Evolutionary conservation across 2,888 invertebrate genomes (phyloP), one percentile per base, ranked within the genome.

Genomic region (Erebia ligea): DNA sequence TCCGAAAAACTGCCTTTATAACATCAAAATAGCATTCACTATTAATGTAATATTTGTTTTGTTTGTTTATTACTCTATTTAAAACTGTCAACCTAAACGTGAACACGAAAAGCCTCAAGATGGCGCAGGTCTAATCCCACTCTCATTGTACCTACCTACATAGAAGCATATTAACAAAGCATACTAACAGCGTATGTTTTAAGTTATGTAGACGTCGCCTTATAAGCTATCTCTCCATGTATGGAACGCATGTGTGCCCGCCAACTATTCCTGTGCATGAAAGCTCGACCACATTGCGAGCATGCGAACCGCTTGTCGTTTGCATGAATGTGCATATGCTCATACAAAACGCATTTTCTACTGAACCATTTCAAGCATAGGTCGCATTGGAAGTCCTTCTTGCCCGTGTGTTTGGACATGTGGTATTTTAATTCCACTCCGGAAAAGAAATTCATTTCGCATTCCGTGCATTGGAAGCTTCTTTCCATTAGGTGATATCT

Each of bases 311-410:
- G 25, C 8, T 88, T 82, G 73, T 89, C 89, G 11, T 88, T 86
- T 6, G 85, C 85, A 67, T 90, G 90, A 63, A 90, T 90, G 19
- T 89, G 65, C 87, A 89, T 86, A 75, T 90, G 90, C 4, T 74
- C 74, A 21, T 73, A 76, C 70, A 76, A 72, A 8, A 76, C 77
- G 48, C 75, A 77, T 52, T 79, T 77, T 15, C 78, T 75, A 6
- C 74, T 73, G 57, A 78, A 82, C 19, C 79, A 69, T 70, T 80
- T 80, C 2, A 73, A 70, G 57, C 83, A 83, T 6, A 79, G 76
- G 1, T 81, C 80, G 67, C 84, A 84, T 21, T 80, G 74, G 40
- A 79, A 80, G 1, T 69, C 67, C 25, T 68, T 73, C 57, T 70
- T 50, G 0, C 80, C 80, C 0, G 81, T 78, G 59, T 84, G 84